phyloP scores from a whole-genome alignment of 2,888 invertebrate species.

The Pammene fasciana region DNA sequence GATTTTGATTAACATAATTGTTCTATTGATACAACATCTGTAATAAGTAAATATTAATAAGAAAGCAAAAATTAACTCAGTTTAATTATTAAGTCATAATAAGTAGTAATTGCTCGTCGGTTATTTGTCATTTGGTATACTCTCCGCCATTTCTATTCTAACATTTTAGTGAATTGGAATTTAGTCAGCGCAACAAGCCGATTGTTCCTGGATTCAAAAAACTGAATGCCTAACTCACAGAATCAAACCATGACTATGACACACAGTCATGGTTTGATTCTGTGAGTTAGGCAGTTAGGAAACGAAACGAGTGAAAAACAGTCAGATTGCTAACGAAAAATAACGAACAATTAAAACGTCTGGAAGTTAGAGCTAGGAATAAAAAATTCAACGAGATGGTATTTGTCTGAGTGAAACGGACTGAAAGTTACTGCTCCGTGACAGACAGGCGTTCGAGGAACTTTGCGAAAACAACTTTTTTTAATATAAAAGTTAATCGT shows the following conservation, averaged over 20 bases:
- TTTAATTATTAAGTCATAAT: no score
- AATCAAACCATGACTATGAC: background rate
- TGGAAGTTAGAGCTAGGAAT: slow-evolving; percentile 27
- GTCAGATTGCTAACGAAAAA: background rate
- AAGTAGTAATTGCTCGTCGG: no score
- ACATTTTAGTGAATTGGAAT: no score
- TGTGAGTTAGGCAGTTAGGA: no score
- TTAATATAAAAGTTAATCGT: background rate
- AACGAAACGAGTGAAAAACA: background rate
- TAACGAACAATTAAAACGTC: slow-evolving; percentile 28
- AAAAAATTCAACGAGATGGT: slow-evolving; percentile 29
- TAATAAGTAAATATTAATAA: no score
- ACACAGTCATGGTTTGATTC: no score
- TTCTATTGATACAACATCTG: no score
- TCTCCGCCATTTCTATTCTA: no score
- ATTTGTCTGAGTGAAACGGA: slow-evolving; percentile 28
- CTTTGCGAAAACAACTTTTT: slow-evolving; percentile 23
- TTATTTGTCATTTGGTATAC: no score
- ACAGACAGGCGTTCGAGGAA: slow-evolving; percentile 31
- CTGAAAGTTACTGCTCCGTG: slow-evolving; percentile 34
- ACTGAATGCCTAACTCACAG: background rate
- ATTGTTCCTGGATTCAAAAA: background rate
- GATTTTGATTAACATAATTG: no score
- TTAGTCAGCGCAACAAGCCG: background rate
- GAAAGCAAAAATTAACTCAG: no score